Conservation (phyloP, 2,888 invertebrate genomes). For the Lagria hirta region DNA sequence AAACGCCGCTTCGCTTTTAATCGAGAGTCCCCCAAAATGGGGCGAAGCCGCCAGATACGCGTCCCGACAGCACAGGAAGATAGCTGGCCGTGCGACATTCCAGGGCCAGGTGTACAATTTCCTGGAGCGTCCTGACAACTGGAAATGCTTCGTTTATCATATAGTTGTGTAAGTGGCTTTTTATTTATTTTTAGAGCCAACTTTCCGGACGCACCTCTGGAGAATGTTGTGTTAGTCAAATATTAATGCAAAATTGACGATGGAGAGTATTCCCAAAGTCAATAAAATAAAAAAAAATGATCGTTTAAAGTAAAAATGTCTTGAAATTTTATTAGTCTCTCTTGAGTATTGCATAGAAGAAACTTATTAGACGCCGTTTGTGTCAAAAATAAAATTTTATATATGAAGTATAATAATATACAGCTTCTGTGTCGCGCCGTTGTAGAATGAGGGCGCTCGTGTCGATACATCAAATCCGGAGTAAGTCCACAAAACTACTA, state of each 20-base stretch:
- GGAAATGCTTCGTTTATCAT: conserved; percentile 83
- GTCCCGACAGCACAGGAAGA: conserved; percentile 63
- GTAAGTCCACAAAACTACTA: too few relatives aligned
- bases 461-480: too few relatives aligned
- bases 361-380: too few relatives aligned
- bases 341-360: too few relatives aligned
- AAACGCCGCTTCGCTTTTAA: conserved; percentile 50
- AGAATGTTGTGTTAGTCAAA: conserved; percentile 8
- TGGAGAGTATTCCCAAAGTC: conserved; percentile 1
- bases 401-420: too few relatives aligned
- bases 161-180: conserved; percentile 71
- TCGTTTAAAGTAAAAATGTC: too few relatives aligned
- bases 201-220: conserved; percentile 1
- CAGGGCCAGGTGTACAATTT: conserved; percentile 83
- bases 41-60: conserved; percentile 62
- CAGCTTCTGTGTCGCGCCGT: too few relatives aligned
- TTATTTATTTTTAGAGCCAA: conserved; percentile 11
- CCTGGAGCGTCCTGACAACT: conserved; percentile 77
- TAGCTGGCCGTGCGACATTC: conserved; percentile 66
- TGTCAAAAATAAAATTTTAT: too few relatives aligned
- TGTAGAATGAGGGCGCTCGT: too few relatives aligned
- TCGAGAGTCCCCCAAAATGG: conserved; percentile 58
- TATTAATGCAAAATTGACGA: too few relatives aligned
- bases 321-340: too few relatives aligned
- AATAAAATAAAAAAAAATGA: background rate